phyloP scores from a whole-genome alignment of 1,140 invertebrate species.

The Manduca sexta region DNA sequence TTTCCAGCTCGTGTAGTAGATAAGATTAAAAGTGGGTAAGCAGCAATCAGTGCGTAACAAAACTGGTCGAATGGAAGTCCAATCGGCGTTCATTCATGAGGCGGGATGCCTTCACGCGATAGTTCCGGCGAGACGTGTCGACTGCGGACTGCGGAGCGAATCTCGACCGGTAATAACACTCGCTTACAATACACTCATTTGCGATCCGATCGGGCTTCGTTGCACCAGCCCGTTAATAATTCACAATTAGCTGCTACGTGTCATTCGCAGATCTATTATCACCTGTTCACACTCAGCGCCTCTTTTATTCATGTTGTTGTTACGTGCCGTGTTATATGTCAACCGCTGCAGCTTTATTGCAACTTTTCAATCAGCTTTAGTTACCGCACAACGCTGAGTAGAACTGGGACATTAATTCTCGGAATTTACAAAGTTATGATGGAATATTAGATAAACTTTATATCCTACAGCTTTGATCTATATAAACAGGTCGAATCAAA shows the following conservation, averaged over 20 bases:
- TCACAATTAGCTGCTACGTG: conserved; percentile 35
- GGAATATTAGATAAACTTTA: conserved; percentile 58
- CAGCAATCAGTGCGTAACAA: conserved; percentile 65
- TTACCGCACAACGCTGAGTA: not conserved
- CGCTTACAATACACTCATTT: conserved; percentile 18
- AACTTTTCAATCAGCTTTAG: conserved; percentile 6
- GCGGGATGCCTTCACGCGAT: conserved; percentile 56
- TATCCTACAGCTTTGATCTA: conserved; percentile 61
- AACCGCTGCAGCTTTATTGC: no score
- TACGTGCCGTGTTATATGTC: no score
- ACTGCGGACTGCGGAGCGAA: not conserved
- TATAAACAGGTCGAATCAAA: conserved; percentile 68
- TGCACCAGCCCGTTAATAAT: conserved; percentile 19
- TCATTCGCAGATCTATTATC: conserved; percentile 20
- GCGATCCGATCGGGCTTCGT: conserved; percentile 30
- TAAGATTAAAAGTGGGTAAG: conserved; percentile 59
- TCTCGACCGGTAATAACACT: not conserved
- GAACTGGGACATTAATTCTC: conserved; percentile 18
- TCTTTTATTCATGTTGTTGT: conserved; percentile 1
- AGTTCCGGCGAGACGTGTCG: conserved; percentile 10
- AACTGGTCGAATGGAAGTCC: conserved; percentile 60
- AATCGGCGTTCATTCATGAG: conserved; percentile 58
- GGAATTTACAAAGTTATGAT: conserved; percentile 44
- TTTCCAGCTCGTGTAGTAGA: conserved; percentile 48
- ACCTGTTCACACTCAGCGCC: conserved; percentile 24